These are phyloP conservation scores for Amblyjoppa proteus DNA, from an alignment of 2,888 invertebrate genomes.

Conservation along the genomic window DNA sequence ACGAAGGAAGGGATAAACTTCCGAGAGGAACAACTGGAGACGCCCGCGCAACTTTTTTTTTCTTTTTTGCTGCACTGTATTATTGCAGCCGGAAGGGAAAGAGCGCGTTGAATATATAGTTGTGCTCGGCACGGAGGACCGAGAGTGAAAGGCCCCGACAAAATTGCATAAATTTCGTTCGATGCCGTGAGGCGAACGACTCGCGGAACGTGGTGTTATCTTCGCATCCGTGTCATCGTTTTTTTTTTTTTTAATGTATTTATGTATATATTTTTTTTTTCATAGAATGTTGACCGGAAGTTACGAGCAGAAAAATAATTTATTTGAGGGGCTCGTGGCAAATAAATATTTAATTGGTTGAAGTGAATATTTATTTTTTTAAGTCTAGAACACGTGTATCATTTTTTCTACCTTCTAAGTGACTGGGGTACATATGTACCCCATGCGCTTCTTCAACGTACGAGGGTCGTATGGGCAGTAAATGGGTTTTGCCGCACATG, in stretches of 20 bases:
- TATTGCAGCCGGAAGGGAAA: conserved; percentile 48
- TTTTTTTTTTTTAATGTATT: neutral
- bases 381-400: too few species aligned
- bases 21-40: conserved; percentile 13
- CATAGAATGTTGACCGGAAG: neutral
- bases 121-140: conserved; percentile 19
- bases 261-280: neutral
- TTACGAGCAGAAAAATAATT: neutral
- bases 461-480: too few species aligned
- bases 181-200: neutral
- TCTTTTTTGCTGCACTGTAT: conserved; percentile 5
- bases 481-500: too few species aligned
- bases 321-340: neutral
- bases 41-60: conserved; percentile 15
- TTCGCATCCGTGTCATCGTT: neutral
- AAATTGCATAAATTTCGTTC: conserved; percentile 63
- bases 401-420: too few species aligned
- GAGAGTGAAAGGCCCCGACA: conserved; percentile 63
- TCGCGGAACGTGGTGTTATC: neutral
- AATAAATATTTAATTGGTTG: too few species aligned
- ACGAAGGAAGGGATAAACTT: neutral
- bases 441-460: too few species aligned
- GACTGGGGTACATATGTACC: too few species aligned
- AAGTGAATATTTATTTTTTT: too few species aligned
- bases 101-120: conserved; percentile 40